Conservation (phyloP, 2,797 vertebrate species). For the Telmatherina bonti region DNA sequence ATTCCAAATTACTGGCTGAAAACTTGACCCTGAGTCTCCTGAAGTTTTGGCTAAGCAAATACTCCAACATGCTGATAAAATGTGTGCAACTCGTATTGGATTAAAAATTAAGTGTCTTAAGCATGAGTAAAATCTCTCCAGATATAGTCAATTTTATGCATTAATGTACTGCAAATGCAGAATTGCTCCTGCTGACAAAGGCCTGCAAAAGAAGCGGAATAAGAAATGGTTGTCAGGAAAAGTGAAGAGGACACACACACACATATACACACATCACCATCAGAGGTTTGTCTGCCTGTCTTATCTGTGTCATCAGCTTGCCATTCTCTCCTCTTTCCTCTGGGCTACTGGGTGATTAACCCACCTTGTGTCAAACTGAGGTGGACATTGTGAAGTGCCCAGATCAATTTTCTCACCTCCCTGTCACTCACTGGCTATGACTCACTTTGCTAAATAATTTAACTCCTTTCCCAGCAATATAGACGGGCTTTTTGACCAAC, state of each 20-base stretch:
- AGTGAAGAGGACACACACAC: neutral
- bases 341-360: conserved; percentile 51
- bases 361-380: conserved; percentile 43
- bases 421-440: conserved; percentile 50
- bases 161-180: neutral
- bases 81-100: neutral
- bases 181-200: neutral
- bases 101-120: neutral
- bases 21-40: neutral
- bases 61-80: neutral
- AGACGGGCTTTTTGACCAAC: conserved; percentile 17
- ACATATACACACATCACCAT: conserved; percentile 13
- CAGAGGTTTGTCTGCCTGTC: conserved; percentile 21
- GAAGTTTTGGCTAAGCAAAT: neutral
- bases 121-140: neutral
- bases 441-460: conserved; percentile 50
- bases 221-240: neutral
- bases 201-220: neutral
- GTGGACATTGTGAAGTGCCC: conserved; percentile 30
- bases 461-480: conserved; percentile 15
- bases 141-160: neutral
- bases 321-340: conserved; percentile 27
- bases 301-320: conserved; percentile 26
- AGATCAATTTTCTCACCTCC: conserved; percentile 37
- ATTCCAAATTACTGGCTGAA: neutral